Evolutionary conservation across 2,888 invertebrate species (phyloP).

Genomic region (Balanococcus diminutus): DNA sequence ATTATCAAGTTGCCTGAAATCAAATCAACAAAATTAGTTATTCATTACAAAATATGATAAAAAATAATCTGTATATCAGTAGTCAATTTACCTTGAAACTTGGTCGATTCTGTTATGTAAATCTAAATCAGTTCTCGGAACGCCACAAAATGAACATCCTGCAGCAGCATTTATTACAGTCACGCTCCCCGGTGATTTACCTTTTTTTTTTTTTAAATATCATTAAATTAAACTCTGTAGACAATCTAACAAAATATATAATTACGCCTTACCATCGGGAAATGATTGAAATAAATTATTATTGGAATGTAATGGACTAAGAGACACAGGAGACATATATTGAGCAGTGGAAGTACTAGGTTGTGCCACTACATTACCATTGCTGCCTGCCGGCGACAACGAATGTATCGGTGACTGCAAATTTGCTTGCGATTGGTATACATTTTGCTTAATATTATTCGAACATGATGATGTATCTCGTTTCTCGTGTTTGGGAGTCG

Average conservation of each 20-base stretch:
- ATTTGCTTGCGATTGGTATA: conserved; percentile 13
- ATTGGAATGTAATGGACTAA: conserved; percentile 62
- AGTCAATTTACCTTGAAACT: conserved; percentile 66
- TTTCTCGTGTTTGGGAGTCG: conserved; percentile 57
- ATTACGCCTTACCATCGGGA: neutral
- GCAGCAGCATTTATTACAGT: conserved; percentile 3
- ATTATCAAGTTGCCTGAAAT: conserved; percentile 66
- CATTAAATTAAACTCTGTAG: neutral
- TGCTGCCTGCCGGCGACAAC: conserved; percentile 6
- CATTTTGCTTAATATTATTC: conserved; percentile 8
- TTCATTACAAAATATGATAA: neutral
- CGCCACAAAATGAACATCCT: conserved; percentile 53
- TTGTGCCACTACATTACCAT: conserved; percentile 11
- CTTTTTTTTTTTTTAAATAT: neutral
- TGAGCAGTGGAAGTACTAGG: conserved; percentile 58
- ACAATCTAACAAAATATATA: neutral
- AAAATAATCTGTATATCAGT: neutral
- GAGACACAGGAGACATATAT: conserved; percentile 62
- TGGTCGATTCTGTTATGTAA: conserved; percentile 73
- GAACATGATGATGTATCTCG: neutral
- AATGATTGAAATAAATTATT: conserved; percentile 34
- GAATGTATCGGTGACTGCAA: neutral
- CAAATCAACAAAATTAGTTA: conserved; percentile 53
- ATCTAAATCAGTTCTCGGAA: conserved; percentile 61
- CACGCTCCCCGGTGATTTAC: conserved; percentile 47